A percentile compares a stretch with the other conserved stretches of the same genome.
These are phyloP conservation scores for Coenonympha glycerion DNA, from an alignment of 2,888 invertebrate genomes.

Conservation along the genomic window DNA sequence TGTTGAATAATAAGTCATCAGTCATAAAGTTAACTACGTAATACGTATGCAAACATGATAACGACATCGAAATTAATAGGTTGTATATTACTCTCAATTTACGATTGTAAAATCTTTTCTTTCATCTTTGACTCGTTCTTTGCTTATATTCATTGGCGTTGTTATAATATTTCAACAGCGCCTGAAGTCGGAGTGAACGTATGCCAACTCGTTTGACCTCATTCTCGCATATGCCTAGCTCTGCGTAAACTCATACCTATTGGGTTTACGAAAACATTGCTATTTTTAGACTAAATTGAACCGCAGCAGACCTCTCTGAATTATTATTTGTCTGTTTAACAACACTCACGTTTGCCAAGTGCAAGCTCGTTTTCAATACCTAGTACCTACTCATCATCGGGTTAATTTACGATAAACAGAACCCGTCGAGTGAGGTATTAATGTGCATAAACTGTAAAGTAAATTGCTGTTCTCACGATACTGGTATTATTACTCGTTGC, in stretches of 20 bases:
- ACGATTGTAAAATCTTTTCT: conserved; percentile 20
- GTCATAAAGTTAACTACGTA: conserved; percentile 13
- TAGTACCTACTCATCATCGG: conserved; percentile 37
- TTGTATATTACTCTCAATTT: conserved; percentile 2
- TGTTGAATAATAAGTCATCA: conserved; percentile 9
- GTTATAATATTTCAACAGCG: conserved; percentile 51
- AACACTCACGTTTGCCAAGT: conserved; percentile 60
- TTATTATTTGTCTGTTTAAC: conserved; percentile 66
- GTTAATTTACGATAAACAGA: conserved; percentile 52
- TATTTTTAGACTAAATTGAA: conserved; percentile 63
- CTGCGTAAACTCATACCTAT: conserved; percentile 71
- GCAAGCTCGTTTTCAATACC: conserved; percentile 51
- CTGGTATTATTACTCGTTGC: neutral
- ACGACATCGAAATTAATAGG: conserved; percentile 7
- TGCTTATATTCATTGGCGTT: conserved; percentile 45
- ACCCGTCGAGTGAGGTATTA: conserved; percentile 21
- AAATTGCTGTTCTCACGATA: neutral
- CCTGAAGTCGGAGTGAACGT: conserved; percentile 42
- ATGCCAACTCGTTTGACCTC: conserved; percentile 71
- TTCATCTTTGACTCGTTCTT: conserved; percentile 28
- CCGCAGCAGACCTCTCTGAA: conserved; percentile 50
- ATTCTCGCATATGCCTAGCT: conserved; percentile 60
- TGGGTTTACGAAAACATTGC: conserved; percentile 66
- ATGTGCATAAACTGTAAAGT: conserved; percentile 6
- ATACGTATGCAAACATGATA: conserved; percentile 10